Evolutionary conservation across 1,140 invertebrate genomes (phyloP).

Genomic region (Trichoplusia ni): DNA sequence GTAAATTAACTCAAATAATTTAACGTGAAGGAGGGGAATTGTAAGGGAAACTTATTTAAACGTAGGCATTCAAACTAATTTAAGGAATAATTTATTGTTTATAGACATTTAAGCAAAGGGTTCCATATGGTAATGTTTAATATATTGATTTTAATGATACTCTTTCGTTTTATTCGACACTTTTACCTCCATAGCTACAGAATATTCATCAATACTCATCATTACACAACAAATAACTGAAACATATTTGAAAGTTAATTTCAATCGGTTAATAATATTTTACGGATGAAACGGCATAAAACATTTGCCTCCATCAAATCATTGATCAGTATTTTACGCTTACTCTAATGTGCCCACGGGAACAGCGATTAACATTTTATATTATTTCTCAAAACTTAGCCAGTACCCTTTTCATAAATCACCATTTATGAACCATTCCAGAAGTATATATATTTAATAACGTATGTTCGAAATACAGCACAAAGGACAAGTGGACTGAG

Average conservation of each 20-base stretch:
- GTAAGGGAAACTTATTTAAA: slow-evolving; percentile 7
- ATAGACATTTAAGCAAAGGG: not conserved
- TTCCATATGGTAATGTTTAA: slow-evolving; percentile 19
- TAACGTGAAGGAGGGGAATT: not conserved
- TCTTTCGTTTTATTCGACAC: slow-evolving; percentile 5
- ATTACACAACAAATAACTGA: too few species aligned
- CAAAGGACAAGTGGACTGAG: too few species aligned
- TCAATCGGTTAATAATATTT: slow-evolving; percentile 1
- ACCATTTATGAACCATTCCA: too few species aligned
- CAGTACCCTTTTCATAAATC: too few species aligned
- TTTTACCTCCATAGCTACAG: not conserved
- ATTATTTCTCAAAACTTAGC: too few species aligned
- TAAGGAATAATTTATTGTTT: slow-evolving; percentile 27
- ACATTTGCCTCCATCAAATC: slow-evolving; percentile 6
- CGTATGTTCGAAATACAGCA: too few species aligned
- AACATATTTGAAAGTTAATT: not conserved
- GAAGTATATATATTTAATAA: too few species aligned
- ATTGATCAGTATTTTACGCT: slow-evolving; percentile 22
- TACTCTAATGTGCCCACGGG: not conserved
- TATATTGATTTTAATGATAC: slow-evolving; percentile 28
- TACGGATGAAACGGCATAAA: slow-evolving; percentile 20
- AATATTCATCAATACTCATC: too few species aligned
- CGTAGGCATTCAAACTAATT: slow-evolving; percentile 7
- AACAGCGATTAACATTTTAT: not conserved
- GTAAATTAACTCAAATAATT: slow-evolving; percentile 9